Evolutionary conservation across 2,888 invertebrate genomes (phyloP).

Genomic region (Eupithecia dodoneata): DNA sequence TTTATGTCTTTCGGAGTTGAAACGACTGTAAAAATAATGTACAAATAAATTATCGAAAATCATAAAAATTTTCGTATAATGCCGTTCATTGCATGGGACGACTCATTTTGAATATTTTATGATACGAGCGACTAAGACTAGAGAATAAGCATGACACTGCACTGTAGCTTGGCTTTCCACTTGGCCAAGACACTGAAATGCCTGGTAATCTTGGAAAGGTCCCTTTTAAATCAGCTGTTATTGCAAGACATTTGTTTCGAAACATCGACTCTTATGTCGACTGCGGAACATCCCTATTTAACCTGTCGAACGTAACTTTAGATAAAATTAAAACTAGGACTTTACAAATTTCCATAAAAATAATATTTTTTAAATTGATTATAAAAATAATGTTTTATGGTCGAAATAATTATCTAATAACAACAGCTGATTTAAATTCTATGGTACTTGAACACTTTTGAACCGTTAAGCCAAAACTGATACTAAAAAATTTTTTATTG

Average conservation of each 20-base stretch:
- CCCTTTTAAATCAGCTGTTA: constrained; percentile 53
- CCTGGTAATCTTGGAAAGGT: constrained; percentile 50
- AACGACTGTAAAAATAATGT: constrained; percentile 36
- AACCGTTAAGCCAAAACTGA: constrained; percentile 49
- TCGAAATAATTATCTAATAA: constrained; percentile 37
- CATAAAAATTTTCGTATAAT: constrained; percentile 31
- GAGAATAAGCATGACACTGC: constrained; percentile 46
- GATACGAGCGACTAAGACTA: constrained; percentile 39
- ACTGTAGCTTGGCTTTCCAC: constrained; percentile 53
- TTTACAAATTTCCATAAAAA: too few relatives aligned
- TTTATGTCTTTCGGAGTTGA: constrained; percentile 34
- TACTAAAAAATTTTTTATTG: constrained; percentile 54
- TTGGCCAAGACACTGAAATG: constrained; percentile 58
- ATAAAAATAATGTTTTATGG: neutral
- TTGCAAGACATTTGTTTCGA: constrained; percentile 27
- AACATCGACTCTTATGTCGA: constrained; percentile 27
- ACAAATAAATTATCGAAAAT: constrained; percentile 23
- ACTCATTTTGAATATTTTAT: constrained; percentile 39
- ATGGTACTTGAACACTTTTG: constrained; percentile 57
- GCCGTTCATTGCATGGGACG: constrained; percentile 52
- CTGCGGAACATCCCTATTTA: constrained; percentile 19
- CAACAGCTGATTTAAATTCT: constrained; percentile 53
- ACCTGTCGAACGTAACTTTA: constrained; percentile 1
- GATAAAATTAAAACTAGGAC: neutral
- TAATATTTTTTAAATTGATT: neutral